Evolutionary conservation across 2,888 invertebrate genomes (phyloP).

Genomic region (Coleophora deauratella): DNA sequence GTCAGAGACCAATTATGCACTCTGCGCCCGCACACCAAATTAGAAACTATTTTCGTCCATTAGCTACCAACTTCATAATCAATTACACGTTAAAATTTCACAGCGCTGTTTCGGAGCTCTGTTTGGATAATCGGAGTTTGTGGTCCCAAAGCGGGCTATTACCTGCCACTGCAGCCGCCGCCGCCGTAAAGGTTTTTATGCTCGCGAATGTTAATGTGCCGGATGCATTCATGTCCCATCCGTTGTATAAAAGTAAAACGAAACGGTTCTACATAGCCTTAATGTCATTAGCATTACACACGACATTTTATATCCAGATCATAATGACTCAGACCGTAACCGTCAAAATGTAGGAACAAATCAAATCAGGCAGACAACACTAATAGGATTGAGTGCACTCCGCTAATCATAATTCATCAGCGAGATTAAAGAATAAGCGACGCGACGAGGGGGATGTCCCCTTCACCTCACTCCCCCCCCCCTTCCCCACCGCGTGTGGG

Average conservation of each 20-base stretch:
- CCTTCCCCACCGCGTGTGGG: constrained; percentile 30
- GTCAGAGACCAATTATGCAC: constrained; percentile 61
- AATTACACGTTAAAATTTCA: constrained; percentile 71
- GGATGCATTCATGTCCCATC: constrained; percentile 38
- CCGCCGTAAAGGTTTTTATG: constrained; percentile 63
- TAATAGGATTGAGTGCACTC: constrained; percentile 71
- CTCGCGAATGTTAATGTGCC: constrained; percentile 57
- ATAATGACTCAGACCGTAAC: too few relatives aligned
- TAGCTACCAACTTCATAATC: constrained; percentile 72
- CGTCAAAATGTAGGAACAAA: constrained; percentile 20
- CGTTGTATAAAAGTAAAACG: neutral
- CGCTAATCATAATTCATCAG: constrained; percentile 74
- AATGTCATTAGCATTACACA: too few relatives aligned
- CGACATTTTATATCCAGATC: too few relatives aligned
- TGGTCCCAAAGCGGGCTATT: constrained; percentile 69
- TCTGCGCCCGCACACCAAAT: constrained; percentile 58
- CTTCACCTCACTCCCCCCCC: constrained; percentile 17
- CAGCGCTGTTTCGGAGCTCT: constrained; percentile 61
- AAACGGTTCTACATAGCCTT: too few relatives aligned
- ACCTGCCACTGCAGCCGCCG: constrained; percentile 44
- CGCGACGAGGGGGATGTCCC: constrained; percentile 36
- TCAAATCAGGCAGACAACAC: constrained; percentile 51
- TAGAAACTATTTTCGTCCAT: constrained; percentile 73
- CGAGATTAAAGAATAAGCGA: constrained; percentile 70
- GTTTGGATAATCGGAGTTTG: constrained; percentile 71